These are phyloP conservation scores for Pleuronectes platessa DNA, from an alignment of 2,113 vertebrate genomes.

Conservation along the genomic window DNA sequence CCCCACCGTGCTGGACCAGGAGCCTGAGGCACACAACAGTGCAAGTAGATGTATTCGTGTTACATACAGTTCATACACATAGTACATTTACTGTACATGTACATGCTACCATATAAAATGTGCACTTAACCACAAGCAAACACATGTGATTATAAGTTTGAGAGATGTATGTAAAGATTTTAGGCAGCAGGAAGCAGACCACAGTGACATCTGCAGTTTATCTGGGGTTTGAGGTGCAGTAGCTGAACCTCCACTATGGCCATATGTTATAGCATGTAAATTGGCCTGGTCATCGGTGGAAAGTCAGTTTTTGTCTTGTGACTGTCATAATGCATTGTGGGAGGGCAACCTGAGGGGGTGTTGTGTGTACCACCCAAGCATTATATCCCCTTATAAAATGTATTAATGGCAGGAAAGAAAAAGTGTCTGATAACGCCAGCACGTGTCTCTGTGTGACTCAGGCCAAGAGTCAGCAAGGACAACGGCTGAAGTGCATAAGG, in stretches of 20 bases:
- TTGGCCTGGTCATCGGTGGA: not conserved
- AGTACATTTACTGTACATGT: not conserved
- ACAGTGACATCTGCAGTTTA: too few relatives aligned
- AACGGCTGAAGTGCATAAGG: too few relatives aligned
- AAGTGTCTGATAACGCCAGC: too few relatives aligned
- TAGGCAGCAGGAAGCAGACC: too few relatives aligned
- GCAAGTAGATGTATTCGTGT: not conserved
- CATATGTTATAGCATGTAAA: not conserved
- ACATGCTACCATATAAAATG: too few relatives aligned
- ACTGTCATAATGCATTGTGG: not conserved
- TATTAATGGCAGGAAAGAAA: not conserved
- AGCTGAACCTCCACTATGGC: not conserved
- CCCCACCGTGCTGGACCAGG: constrained; percentile 97
- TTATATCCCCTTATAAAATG: not conserved
- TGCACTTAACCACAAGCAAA: too few relatives aligned
- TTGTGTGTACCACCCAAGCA: not conserved
- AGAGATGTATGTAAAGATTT: too few relatives aligned
- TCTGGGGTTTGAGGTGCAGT: too few relatives aligned
- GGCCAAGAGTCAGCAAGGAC: too few relatives aligned
- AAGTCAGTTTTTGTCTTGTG: not conserved
- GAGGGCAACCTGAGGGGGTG: not conserved
- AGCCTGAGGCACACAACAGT: constrained; percentile 85
- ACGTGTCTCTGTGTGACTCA: too few relatives aligned
- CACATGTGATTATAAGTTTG: not conserved
- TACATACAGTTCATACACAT: not conserved